A percentile compares a stretch with the other conserved stretches of the same genome.
Evolutionary conservation across 1,140 invertebrate species (phyloP).

Genomic region (Zaprionus gabonicus): DNA sequence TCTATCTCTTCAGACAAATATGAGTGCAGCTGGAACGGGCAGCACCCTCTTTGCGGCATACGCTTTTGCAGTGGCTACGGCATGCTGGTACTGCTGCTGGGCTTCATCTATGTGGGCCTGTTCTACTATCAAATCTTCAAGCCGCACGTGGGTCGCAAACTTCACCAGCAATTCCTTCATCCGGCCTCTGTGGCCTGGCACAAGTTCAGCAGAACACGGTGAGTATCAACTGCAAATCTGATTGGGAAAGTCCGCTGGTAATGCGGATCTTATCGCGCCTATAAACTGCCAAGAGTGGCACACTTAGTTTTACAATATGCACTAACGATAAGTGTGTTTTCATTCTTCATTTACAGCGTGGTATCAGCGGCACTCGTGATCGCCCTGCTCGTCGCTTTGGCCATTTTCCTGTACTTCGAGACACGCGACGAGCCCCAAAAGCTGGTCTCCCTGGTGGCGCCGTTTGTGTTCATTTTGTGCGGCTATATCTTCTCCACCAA

Average conservation of each 20-base stretch:
- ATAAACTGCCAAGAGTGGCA: neutral
- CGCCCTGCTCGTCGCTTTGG: constrained; percentile 84
- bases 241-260: neutral
- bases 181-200: constrained; percentile 73
- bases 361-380: constrained; percentile 49
- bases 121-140: constrained; percentile 89
- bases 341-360: constrained; percentile 35
- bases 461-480: constrained; percentile 85
- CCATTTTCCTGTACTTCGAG: constrained; percentile 88
- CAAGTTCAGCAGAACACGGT: constrained; percentile 73
- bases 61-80: constrained; percentile 90
- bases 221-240: neutral
- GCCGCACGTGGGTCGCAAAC: constrained; percentile 85
- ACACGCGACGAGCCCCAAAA: constrained; percentile 87
- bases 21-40: constrained; percentile 21
- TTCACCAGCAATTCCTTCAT: constrained; percentile 70
- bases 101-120: constrained; percentile 87
- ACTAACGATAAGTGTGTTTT: constrained; percentile 9
- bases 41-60: constrained; percentile 54
- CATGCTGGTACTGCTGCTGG: constrained; percentile 89
- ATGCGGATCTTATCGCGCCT: neutral
- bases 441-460: constrained; percentile 88
- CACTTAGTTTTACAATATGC: neutral
- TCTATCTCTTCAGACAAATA: constrained; percentile 33
- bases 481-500: constrained; percentile 87